Base-by-base conservation (phyloP, 2,113 vertebrate species). In the Anguilla rostrata region DNA sequence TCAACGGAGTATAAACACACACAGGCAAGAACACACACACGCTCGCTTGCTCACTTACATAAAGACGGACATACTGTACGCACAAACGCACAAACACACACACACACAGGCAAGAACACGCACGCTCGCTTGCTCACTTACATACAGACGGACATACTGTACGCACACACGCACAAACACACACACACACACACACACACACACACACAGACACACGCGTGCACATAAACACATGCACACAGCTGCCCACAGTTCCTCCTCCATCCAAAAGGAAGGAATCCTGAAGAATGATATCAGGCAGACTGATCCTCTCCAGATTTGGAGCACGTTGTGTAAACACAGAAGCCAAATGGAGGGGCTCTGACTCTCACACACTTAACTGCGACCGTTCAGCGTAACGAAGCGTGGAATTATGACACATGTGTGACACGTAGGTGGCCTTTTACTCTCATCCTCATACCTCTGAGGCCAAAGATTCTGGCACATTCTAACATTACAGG, bases 1-100 rank as follows among this genome's bases (percentile, higher is more conserved):
- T 92, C 90, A 90, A 87, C 3, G 43, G 43, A 46, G 46, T 80
- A 78, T 82, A 78, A 87, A 89, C 57, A 71, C 81, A 78, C 81
- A 43, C 78, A 15, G 4, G 29, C 78, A 79, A 5, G 5, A 78
- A 29, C 26, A 29, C 71, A 29, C 71, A 78, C 71, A 34, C 29
- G 75, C 75, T 12, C 75, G 34, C 75, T 34, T 26, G 34, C 75
- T 26, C 75, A 34, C 75, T 29, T 26, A 78, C 29, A 14, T 26
- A 78, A 0, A 78, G 3, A 78, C 75, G 39, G 14, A 39, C 75
- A 78, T 46, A 81, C 84, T 84, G 83, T 53, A 85, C 41, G 49
- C 57, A 57, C 71, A 82, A 18, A 78, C 87, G 78, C 43, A 85
- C 46, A 85, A 57, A 43, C 84, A 85, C 26, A 41, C 79, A 89